phyloP scores from a whole-genome alignment of 2,888 invertebrate genomes.

The Sinopyrophorus schimmeli region DNA sequence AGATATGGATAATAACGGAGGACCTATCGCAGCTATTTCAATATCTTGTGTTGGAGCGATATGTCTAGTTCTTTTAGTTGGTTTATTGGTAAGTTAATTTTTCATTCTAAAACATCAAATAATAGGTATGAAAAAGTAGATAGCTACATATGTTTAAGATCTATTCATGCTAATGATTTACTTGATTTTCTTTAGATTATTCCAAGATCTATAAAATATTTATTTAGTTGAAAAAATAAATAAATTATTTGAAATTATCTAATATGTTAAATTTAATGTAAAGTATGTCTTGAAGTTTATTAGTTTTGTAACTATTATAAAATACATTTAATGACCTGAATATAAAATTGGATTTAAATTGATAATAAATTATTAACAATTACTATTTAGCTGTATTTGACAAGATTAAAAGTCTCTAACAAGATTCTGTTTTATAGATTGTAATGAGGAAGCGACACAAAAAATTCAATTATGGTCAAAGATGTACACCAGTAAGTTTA shows the following conservation, averaged over 20 bases:
- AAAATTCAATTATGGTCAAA: constrained; percentile 79
- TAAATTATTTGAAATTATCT: neutral
- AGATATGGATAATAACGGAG: constrained; percentile 53
- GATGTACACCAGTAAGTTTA: constrained; percentile 84
- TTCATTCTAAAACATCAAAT: too few relatives aligned
- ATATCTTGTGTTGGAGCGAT: constrained; percentile 80
- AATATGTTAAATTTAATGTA: neutral
- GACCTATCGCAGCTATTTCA: constrained; percentile 78
- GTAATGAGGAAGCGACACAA: constrained; percentile 81
- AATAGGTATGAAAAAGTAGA: too few relatives aligned
- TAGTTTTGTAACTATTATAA: too few relatives aligned
- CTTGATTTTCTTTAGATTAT: too few relatives aligned
- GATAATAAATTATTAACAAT: too few relatives aligned
- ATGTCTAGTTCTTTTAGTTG: constrained; percentile 75
- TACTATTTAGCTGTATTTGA: too few relatives aligned
- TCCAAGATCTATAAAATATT: too few relatives aligned
- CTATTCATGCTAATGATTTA: too few relatives aligned
- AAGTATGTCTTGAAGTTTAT: too few relatives aligned
- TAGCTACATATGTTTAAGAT: too few relatives aligned
- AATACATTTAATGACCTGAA: too few relatives aligned
- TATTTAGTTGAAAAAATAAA: neutral
- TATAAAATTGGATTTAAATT: too few relatives aligned
- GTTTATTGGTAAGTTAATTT: constrained; percentile 67
- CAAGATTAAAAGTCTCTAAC: constrained; percentile 44
- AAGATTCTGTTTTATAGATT: constrained; percentile 68